phyloP scores from a whole-genome alignment of 2,888 invertebrate species.

The Periphyllus acericola region DNA sequence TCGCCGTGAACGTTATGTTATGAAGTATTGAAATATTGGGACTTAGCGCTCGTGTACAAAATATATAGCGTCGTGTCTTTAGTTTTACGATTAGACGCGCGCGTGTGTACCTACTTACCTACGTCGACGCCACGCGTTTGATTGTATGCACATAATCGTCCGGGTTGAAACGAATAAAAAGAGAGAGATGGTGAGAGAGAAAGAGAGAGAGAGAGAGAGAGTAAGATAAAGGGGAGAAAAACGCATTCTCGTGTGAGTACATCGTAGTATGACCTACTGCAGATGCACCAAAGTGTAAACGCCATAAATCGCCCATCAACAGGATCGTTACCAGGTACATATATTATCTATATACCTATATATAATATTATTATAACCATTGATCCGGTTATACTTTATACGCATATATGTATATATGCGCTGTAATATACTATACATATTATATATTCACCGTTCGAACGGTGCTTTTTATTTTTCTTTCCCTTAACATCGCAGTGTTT shows the following conservation, averaged over 20 bases:
- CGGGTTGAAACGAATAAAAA: background rate
- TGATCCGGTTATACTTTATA: conserved; percentile 15
- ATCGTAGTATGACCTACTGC: background rate
- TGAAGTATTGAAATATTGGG: background rate
- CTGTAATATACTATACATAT: background rate
- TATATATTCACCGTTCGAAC: background rate
- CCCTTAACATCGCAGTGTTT: background rate
- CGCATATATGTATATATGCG: background rate
- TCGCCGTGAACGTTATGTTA: too few species aligned
- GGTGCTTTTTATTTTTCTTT: background rate
- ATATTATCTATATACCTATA: background rate
- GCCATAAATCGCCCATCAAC: conserved; percentile 41
- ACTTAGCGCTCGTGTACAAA: background rate
- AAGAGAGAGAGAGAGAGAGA: background rate
- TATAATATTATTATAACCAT: background rate
- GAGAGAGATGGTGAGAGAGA: too few species aligned
- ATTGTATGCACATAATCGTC: background rate
- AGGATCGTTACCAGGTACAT: conserved; percentile 15
- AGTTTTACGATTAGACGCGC: background rate
- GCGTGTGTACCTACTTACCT: background rate
- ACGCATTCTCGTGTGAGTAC: background rate
- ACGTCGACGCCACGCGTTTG: background rate
- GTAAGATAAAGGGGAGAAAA: background rate
- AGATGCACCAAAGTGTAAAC: background rate
- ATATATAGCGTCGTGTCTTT: background rate